phyloP scores from a whole-genome alignment of 2,888 invertebrate genomes.

The Stenodera caucasica region DNA sequence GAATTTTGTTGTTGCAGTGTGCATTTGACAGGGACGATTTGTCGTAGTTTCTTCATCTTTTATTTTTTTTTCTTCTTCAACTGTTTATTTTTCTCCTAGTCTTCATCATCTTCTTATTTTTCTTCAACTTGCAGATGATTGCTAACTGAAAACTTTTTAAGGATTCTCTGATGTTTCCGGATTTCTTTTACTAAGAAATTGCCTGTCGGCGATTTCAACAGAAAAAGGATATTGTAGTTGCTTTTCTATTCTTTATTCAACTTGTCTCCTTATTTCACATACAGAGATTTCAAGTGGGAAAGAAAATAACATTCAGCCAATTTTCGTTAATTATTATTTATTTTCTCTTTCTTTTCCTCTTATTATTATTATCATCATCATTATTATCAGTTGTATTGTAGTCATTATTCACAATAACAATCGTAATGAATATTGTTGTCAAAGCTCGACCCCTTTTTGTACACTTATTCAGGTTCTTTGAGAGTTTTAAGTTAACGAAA shows the following conservation, averaged over 20 bases:
- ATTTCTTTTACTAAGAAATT: slow-evolving; percentile 26
- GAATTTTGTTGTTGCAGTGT: slow-evolving; percentile 12
- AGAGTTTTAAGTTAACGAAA: slow-evolving; percentile 29
- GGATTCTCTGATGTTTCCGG: slow-evolving; percentile 20
- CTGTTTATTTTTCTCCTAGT: not conserved
- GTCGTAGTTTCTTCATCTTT: slow-evolving; percentile 25
- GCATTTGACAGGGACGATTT: slow-evolving; percentile 37
- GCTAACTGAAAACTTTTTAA: slow-evolving; percentile 33
- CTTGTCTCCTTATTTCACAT: not conserved
- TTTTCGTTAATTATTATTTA: too few species aligned
- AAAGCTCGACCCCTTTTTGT: too few species aligned
- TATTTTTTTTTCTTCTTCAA: slow-evolving; percentile 17
- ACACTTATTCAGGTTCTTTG: too few species aligned
- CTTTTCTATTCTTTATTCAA: not conserved
- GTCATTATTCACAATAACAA: too few species aligned
- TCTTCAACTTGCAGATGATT: slow-evolving; percentile 35
- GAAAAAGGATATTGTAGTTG: slow-evolving; percentile 13
- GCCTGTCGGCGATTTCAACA: slow-evolving; percentile 29
- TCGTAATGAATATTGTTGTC: too few species aligned
- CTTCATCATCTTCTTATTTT: not conserved
- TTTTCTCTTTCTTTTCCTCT: too few species aligned
- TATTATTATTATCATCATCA: too few species aligned
- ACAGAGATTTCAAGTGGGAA: not conserved
- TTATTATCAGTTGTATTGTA: too few species aligned
- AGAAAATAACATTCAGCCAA: not conserved